phyloP scores from a whole-genome alignment of 2,888 invertebrate species.

The Mystacides longicornis region DNA sequence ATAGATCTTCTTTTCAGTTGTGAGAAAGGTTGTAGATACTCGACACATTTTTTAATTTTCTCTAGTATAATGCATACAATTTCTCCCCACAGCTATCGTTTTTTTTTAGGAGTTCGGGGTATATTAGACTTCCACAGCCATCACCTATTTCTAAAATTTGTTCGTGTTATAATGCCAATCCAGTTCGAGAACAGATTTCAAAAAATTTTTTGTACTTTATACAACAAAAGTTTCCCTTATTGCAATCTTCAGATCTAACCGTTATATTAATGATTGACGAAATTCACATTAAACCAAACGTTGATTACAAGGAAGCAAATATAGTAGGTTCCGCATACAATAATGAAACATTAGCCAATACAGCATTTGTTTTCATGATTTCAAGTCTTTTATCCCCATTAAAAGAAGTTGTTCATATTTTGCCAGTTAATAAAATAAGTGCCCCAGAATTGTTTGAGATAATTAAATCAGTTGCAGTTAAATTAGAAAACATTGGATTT shows the following conservation, averaged over 20 bases:
- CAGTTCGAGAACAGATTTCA: background rate
- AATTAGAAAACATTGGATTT: background rate
- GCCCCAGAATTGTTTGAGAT: background rate
- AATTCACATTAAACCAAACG: slow-evolving; percentile 2
- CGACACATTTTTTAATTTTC: background rate
- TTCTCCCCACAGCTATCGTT: background rate
- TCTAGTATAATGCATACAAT: background rate
- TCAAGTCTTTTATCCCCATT: background rate
- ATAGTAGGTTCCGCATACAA: background rate
- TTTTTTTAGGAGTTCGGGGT: background rate
- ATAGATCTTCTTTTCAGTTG: background rate
- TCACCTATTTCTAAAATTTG: background rate
- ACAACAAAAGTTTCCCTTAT: background rate
- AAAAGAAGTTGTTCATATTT: slow-evolving; percentile 1
- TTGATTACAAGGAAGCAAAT: background rate
- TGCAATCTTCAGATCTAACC: background rate
- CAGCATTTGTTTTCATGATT: background rate
- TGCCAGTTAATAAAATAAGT: background rate
- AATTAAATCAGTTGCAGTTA: background rate
- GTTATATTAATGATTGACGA: background rate
- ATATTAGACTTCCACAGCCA: background rate
- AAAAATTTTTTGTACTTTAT: background rate
- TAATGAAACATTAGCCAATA: background rate
- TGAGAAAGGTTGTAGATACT: background rate
- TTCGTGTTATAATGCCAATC: background rate